Percentiles rank a stretch among this genome's conserved stretches.
Conservation (phyloP, 2,888 invertebrate species). For the Zelleria hepariella region DNA sequence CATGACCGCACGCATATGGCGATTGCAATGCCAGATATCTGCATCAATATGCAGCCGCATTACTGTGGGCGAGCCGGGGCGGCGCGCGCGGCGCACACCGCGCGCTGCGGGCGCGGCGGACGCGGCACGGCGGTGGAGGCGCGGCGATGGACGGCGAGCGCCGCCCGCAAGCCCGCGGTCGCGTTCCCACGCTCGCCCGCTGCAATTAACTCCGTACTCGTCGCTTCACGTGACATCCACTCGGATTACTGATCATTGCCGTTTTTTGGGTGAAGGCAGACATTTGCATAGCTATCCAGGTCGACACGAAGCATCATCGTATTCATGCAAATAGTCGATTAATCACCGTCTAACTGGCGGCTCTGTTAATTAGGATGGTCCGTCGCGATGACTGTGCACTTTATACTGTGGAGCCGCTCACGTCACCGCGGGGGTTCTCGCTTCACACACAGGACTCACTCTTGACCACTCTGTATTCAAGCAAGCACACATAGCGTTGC, state of each 20-base stretch:
- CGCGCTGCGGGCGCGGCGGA: not conserved
- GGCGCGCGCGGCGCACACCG: not conserved
- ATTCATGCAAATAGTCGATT: not conserved
- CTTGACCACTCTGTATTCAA: not conserved
- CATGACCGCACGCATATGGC: not conserved
- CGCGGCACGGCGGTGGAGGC: constrained; percentile 10
- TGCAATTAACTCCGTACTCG: constrained; percentile 12
- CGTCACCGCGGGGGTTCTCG: not conserved
- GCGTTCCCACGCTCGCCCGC: constrained; percentile 12
- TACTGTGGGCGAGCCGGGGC: not conserved
- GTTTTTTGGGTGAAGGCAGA: constrained; percentile 11
- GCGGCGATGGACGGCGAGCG: constrained; percentile 11
- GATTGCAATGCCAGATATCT: constrained; percentile 2
- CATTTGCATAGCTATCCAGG: not conserved
- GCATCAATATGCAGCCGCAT: not conserved
- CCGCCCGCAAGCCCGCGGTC: constrained; percentile 5
- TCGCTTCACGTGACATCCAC: not conserved
- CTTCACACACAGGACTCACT: too few relatives aligned
- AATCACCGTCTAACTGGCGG: not conserved
- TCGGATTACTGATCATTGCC: not conserved
- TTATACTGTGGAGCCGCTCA: not conserved
- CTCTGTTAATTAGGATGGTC: not conserved
- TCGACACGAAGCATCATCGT: not conserved
- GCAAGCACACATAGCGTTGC: not conserved
- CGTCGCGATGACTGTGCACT: not conserved